Evolutionary conservation across 2,113 vertebrate genomes (phyloP).

Genomic region (Pelusios castaneus): DNA sequence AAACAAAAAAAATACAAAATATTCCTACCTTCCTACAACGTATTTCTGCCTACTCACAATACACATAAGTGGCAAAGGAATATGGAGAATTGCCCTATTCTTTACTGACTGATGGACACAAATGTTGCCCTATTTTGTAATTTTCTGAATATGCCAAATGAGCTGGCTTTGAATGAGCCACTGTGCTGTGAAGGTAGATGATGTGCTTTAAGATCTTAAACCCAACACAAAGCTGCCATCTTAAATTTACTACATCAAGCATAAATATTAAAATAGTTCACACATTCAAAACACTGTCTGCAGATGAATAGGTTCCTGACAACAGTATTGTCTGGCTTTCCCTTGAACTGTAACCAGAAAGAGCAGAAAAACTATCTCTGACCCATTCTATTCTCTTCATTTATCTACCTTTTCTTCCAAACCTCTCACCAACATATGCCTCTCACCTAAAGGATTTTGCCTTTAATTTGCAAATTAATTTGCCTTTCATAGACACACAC

Average conservation of each 20-base stretch:
- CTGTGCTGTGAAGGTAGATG: not conserved
- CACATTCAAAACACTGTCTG: not conserved
- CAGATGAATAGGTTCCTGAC: fast-evolving
- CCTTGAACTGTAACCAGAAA: not conserved
- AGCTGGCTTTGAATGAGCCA: not conserved
- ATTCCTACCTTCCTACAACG: not conserved
- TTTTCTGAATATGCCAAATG: not conserved
- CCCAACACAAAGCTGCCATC: not conserved
- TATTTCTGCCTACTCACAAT: not conserved
- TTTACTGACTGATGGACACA: not conserved
- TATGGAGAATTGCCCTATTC: not conserved
- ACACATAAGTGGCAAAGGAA: not conserved
- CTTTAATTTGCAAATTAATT: not conserved
- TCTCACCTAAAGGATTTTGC: not conserved
- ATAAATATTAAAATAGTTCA: not conserved
- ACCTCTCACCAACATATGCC: not conserved
- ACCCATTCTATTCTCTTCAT: not conserved
- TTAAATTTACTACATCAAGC: fast-evolving
- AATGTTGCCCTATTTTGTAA: not conserved
- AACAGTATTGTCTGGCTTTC: not conserved
- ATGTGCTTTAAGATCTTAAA: fast-evolving
- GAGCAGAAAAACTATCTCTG: not conserved
- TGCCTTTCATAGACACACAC: not conserved
- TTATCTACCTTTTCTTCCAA: not conserved
- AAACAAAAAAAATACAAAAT: slow-evolving; percentile 21